Evolutionary conservation across 2,888 invertebrate genomes (phyloP), one percentile per base, ranked within the genome.

Genomic region (Congeria kusceri): DNA sequence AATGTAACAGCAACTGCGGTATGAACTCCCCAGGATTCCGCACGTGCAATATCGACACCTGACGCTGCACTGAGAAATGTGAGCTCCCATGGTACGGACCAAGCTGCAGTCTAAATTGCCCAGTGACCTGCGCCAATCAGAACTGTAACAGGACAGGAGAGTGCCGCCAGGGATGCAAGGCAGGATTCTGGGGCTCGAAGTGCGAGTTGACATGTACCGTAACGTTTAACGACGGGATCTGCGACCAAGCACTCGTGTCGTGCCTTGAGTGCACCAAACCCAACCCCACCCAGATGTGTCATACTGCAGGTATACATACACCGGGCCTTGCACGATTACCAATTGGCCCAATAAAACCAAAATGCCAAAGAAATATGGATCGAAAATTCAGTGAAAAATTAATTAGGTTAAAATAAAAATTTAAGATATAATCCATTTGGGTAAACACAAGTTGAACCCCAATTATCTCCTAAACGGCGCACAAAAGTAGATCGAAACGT

Each of bases 261-360:
- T 83, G 83, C 29, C 28, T 67, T 5, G 79, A 73, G 15, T 83
- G 83, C 49, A 59, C 67, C 4, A 57, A 49, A 18, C 18, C 57
- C 3, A 58, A 64, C 18, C 74, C 74, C n/a, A 39, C 74, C 5
- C 77, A 77, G 5, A 53, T 63, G 2, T 83, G 83, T 57, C 59
- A 65, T 53, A 61, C 66, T 9, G 83, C 83, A 83, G 83, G 83
- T 83, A 83, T 62, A 39, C 3, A 39, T 5, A 39, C 9, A 39
- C 39, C 39, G 9, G 39, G 39, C 39, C 9, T 15, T 39, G 39
- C 3, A 39, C 15, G 39, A 39, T 9, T 39, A 5, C 39, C n/a
- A n/a, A n/a, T n/a, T n/a, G n/a, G n/a, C n/a, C n/a, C n/a, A n/a
- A n/a, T n/a, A n/a, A n/a, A n/a, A n/a, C n/a, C n/a, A n/a, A n/a